phyloP scores from a whole-genome alignment of 2,797 vertebrate species.

The Chelon labrosus region DNA sequence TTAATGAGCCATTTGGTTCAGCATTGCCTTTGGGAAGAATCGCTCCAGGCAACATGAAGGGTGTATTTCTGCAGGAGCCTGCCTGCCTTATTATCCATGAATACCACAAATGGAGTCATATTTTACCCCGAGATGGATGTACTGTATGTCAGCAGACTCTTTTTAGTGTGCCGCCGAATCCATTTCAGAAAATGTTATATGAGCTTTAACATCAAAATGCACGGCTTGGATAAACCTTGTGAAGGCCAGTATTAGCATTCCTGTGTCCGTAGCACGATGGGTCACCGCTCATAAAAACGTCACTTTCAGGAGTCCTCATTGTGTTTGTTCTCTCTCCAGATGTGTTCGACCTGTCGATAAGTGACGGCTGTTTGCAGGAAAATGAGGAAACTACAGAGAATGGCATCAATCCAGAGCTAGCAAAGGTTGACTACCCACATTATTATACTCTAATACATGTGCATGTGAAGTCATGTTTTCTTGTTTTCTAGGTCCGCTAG shows the following conservation, averaged over 20 bases:
- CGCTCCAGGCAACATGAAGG: slow-evolving; percentile 54
- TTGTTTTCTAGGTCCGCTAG: neutral
- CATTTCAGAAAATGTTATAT: slow-evolving; percentile 41
- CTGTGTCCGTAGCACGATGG: neutral
- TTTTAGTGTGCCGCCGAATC: slow-evolving; percentile 37
- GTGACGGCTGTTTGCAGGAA: slow-evolving; percentile 85
- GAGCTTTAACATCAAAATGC: slow-evolving; percentile 33
- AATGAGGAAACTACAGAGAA: slow-evolving; percentile 90
- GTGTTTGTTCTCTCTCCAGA: slow-evolving; percentile 84
- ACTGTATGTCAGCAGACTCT: slow-evolving; percentile 15
- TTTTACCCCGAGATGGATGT: slow-evolving; percentile 52
- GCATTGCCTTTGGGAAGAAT: slow-evolving; percentile 58
- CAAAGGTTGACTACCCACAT: slow-evolving; percentile 86
- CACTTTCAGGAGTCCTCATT: slow-evolving; percentile 27
- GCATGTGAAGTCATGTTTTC: neutral
- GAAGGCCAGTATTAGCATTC: too few species aligned
- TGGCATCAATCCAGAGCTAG: slow-evolving; percentile 91
- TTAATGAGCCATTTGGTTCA: slow-evolving; percentile 71
- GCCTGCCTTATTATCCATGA: slow-evolving; percentile 56
- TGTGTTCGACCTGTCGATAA: slow-evolving; percentile 84
- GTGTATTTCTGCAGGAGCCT: slow-evolving; percentile 51
- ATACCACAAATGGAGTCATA: slow-evolving; percentile 57
- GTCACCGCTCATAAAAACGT: slow-evolving; percentile 23
- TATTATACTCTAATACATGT: neutral
- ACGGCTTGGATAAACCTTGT: slow-evolving; percentile 42